phyloP scores from a whole-genome alignment of 92 coral and sea anemone genomes.

The Pocillopora grandis region DNA sequence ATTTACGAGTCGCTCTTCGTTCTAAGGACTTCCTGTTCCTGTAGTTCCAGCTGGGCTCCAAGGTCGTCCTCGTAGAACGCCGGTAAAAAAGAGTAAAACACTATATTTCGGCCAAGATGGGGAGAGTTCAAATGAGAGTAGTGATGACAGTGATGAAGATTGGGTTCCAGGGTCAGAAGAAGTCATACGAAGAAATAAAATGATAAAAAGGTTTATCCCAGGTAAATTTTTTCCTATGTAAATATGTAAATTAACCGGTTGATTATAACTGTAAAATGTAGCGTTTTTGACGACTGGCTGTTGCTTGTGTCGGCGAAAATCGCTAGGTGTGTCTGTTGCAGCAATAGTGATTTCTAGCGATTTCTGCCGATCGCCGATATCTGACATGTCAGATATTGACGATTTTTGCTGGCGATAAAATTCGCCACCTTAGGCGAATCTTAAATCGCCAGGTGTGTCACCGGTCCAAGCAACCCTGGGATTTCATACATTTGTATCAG shows the following conservation, averaged over 20 bases:
- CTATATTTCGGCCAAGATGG: slow-evolving; percentile 17
- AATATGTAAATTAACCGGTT: no score
- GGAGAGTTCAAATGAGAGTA: slow-evolving; percentile 42
- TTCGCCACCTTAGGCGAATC: no score
- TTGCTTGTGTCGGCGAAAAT: no score
- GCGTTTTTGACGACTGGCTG: not conserved
- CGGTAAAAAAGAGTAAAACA: slow-evolving; percentile 22
- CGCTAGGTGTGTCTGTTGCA: no score
- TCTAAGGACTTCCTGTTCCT: slow-evolving; percentile 48
- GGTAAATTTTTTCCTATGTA: slow-evolving; percentile 25
- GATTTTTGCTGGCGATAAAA: no score
- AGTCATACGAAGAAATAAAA: slow-evolving; percentile 54
- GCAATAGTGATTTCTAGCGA: no score
- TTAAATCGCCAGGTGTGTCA: no score
- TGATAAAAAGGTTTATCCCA: slow-evolving; percentile 74
- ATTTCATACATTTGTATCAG: no score
- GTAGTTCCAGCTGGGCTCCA: slow-evolving; percentile 32
- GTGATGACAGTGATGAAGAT: slow-evolving; percentile 75
- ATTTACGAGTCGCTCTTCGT: not conserved
- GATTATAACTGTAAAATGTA: not conserved
- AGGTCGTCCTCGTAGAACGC: slow-evolving; percentile 14
- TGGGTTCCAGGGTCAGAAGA: slow-evolving; percentile 90
- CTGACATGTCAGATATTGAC: no score
- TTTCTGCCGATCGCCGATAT: no score
- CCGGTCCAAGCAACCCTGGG: no score